Evolutionary conservation across 2,888 invertebrate species (phyloP).

Genomic region (Spilosoma lubricipeda): DNA sequence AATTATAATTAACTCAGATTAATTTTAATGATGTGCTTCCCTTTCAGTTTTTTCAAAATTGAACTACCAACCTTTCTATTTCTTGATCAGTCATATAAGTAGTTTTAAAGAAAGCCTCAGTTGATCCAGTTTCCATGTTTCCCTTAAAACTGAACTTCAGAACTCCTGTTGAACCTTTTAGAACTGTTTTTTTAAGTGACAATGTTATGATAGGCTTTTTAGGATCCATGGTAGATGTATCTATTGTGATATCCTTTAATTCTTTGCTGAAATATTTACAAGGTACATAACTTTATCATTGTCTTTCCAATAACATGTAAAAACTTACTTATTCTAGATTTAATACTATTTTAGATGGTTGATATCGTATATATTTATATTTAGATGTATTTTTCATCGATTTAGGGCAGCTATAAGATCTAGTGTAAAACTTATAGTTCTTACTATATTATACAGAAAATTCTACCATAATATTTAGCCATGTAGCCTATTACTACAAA

Average conservation of each 20-base stretch:
- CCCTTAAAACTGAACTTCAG: conserved; percentile 89
- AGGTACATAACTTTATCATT: neutral
- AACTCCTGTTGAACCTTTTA: conserved; percentile 86
- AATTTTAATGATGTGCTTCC: too few species aligned
- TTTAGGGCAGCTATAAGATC: neutral
- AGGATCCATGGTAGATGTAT: conserved; percentile 81
- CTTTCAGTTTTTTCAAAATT: too few species aligned
- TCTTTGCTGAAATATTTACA: conserved; percentile 51
- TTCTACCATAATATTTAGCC: neutral
- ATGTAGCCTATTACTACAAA: neutral
- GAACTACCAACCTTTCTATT: conserved; percentile 82
- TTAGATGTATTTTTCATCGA: too few species aligned
- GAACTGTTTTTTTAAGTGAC: conserved; percentile 85
- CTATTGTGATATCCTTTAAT: conserved; percentile 63
- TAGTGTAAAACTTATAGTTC: neutral
- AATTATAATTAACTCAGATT: neutral
- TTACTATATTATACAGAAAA: neutral
- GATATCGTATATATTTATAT: neutral
- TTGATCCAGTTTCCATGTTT: conserved; percentile 87
- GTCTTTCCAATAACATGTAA: neutral
- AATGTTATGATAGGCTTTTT: conserved; percentile 88
- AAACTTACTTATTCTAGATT: neutral
- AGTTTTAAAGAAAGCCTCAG: conserved; percentile 90
- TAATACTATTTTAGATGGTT: neutral
- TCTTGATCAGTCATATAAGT: conserved; percentile 84